Base-by-base conservation (phyloP, 2,888 invertebrate species). In the Amphiduros pacificus region DNA sequence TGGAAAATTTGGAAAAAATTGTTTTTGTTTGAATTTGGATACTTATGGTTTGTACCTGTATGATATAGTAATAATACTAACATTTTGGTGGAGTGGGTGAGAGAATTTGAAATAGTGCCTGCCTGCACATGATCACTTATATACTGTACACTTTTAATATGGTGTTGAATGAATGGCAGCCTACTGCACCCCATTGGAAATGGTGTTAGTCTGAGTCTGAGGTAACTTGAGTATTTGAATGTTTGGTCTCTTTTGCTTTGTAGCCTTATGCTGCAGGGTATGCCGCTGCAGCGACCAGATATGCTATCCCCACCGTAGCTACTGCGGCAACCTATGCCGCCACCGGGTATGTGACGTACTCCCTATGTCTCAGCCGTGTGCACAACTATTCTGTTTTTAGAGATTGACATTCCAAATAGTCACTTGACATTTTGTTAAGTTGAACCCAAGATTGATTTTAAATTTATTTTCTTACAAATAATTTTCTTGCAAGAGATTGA, bases 191-290 rank as follows among this genome's bases (percentile, higher is more conserved):
- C 58, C 49, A 48, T 41, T 58, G 58, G 58, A 58, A 27, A 58
- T 58, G 58, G 58, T 58, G n/a, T n/a, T n/a, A n/a, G n/a, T 36
- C 17, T 58, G 50, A 58, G 58, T 60, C 53, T 54, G 60, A 53
- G 53, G 41, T 60, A 54, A 53, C 60, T 54, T 53, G 53, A 60
- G 60, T 63, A 60, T 60, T 60, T 63, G 63, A 63, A 63, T 63
- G 63, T 60, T 63, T 59, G 54, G 55, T 59, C 40, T 65, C 51
- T 56, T 51, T 65, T 40, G 60, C 60, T 65, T 63, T 65, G 58
- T 61, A 65, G 65, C 65, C 63, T 29, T 65, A 63, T 50, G 63
- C 65, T 61, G 61, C 65, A 61, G 63, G 63, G 27, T 65, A 65
- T 54, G 65, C 63, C 22, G 63, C 67, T 53, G 65, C 67, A 57